Conservation (phyloP, 92 coral and sea anemone genomes). For the Siderastrea siderea region DNA sequence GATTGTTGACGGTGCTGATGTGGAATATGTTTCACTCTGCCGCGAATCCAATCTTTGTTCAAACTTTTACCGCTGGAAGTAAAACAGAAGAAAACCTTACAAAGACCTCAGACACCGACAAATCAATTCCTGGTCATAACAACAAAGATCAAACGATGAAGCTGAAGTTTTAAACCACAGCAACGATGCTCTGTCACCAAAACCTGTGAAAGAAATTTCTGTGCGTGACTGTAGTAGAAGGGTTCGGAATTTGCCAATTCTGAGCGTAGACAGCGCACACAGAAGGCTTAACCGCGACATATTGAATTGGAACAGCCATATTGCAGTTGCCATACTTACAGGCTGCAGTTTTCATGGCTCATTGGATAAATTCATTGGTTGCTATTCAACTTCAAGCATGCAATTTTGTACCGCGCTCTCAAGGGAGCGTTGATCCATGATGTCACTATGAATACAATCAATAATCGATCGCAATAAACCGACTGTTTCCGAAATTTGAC, state of each 20-base stretch:
- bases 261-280: constrained; percentile 81
- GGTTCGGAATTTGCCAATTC: constrained; percentile 89
- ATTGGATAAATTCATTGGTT: constrained; percentile 61
- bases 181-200: background rate
- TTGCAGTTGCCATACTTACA: constrained; percentile 67
- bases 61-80: constrained; percentile 83
- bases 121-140: background rate
- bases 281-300: constrained; percentile 34
- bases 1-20: constrained; percentile 21
- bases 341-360: constrained; percentile 75
- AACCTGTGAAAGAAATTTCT: constrained; percentile 86
- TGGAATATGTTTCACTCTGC: constrained; percentile 40
- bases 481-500: background rate
- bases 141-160: constrained; percentile 11
- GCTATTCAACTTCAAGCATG: constrained; percentile 44
- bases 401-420: background rate
- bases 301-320: constrained; percentile 71
- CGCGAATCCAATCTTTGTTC: constrained; percentile 84
- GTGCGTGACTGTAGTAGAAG: constrained; percentile 63
- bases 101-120: background rate
- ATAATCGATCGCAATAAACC: background rate
- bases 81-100: background rate
- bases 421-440: background rate
- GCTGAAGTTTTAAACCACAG: background rate
- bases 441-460: background rate